Base-by-base conservation (phyloP, 2,888 invertebrate genomes). In the Isoperla grammatica region DNA sequence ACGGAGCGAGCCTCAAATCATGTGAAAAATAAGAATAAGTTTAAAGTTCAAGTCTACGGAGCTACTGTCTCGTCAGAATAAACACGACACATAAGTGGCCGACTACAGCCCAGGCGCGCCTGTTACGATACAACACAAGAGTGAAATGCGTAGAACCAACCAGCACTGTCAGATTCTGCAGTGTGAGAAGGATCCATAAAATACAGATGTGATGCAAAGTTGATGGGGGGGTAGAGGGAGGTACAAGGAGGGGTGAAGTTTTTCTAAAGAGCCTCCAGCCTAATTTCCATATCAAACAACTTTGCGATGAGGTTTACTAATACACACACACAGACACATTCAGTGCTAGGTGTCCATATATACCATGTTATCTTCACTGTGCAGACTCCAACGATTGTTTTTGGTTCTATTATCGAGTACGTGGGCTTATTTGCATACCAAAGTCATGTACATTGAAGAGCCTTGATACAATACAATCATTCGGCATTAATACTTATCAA, bases 221-320 rank as follows among this genome's bases (percentile, higher is more conserved):
- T 29, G 40, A 37, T 40, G 40, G 55, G 19, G 13, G 37, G 20
- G 20, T 6, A 40, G 55, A 17, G 39, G 55, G 37, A 12, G 55
- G n/a, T 40, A 29, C 29, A 29, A 29, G 29, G 29, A 42, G n/a
- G 17, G 55, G 54, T 15, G 45, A 15, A 45, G 45, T 15, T 45
- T 54, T 54, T 29, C 29, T 45, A 19, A 55, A 55, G 43, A 19
- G 43, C 42, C 55, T 46, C 50, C 19, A 58, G 58, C 49, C 37
- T 35, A 48, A 60, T 60, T 60, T 56, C 20, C 60, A 60, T 60
- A 60, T 60, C 45, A 60, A 60, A 60, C 56, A 54, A 59, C 59
- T 40, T 13, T 13, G 53, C 35, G 37, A 53, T 53, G 53, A 39
- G 53, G 53, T 53, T 53, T 37, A 42, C 35, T 40, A 37, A 58